Conservation (phyloP, 2,797 vertebrate genomes). For the Carcharodon carcharias region DNA sequence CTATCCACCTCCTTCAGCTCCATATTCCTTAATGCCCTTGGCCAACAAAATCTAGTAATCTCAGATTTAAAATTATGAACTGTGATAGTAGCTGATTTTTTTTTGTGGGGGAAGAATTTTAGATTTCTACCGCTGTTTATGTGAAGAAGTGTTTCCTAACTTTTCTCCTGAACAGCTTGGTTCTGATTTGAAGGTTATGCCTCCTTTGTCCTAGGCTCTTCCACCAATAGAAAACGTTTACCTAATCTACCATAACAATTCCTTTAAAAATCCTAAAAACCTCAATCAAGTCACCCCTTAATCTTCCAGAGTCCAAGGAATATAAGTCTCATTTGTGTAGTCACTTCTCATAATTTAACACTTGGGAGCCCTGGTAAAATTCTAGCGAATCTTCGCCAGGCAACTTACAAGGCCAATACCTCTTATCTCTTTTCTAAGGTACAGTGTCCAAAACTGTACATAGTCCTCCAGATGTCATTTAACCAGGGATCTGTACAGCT, state of each 20-base stretch:
- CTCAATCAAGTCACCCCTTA: not conserved
- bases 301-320: not conserved
- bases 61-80: not conserved
- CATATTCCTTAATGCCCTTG: not conserved
- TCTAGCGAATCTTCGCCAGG: not conserved
- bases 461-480: not conserved
- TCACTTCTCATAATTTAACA: not conserved
- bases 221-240: not conserved
- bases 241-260: not conserved
- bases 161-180: not conserved
- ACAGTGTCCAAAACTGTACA: not conserved
- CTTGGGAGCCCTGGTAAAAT: not conserved
- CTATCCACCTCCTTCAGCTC: not conserved
- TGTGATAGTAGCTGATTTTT: not conserved
- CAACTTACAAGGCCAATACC: not conserved
- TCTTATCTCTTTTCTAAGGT: not conserved
- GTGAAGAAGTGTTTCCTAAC: not conserved
- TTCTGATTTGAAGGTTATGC: not conserved
- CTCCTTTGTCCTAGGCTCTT: not conserved
- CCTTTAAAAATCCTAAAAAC: not conserved
- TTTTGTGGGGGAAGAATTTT: not conserved
- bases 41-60: not conserved
- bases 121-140: not conserved
- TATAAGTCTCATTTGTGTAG: not conserved
- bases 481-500: not conserved